These are phyloP conservation scores for Cryptus viduatorius DNA, from an alignment of 2,888 invertebrate genomes.

Conservation along the genomic window DNA sequence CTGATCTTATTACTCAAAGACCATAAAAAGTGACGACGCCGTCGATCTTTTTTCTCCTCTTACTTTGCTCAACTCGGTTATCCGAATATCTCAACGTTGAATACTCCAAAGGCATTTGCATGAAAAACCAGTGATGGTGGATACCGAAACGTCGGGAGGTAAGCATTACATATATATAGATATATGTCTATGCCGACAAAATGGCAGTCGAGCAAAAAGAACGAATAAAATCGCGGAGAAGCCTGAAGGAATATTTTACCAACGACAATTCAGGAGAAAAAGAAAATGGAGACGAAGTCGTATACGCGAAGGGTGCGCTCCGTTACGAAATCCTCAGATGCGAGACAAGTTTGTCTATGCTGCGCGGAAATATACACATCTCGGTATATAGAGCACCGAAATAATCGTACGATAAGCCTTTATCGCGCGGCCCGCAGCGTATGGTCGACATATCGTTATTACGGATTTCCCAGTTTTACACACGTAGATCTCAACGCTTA, in stretches of 20 bases:
- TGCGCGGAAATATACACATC: background rate
- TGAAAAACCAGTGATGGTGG: conserved; percentile 49
- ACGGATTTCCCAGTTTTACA: conserved; percentile 3
- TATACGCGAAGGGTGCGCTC: conserved; percentile 16
- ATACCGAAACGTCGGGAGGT: background rate
- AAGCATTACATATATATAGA: background rate
- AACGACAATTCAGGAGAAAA: conserved; percentile 26
- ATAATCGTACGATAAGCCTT: conserved; percentile 54
- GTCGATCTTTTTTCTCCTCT: background rate
- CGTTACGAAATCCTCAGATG: conserved; percentile 14
- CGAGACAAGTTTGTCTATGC: background rate
- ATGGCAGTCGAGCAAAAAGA: conserved; percentile 13
- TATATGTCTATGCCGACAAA: background rate
- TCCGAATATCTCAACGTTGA: conserved; percentile 46
- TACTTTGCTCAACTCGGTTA: background rate
- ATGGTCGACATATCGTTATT: conserved; percentile 46
- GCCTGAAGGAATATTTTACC: conserved; percentile 57
- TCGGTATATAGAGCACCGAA: background rate
- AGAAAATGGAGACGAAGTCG: conserved; percentile 36
- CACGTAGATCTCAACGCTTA: background rate
- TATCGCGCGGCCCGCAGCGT: conserved; percentile 40
- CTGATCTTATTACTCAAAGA: conserved; percentile 35
- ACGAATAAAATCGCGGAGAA: conserved; percentile 26
- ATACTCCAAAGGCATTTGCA: conserved; percentile 60
- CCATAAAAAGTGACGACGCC: conserved; percentile 29